A percentile compares a stretch with the other conserved stretches of the same genome.
phyloP scores from a whole-genome alignment of 2,113 vertebrate species.

The Numida meleagris region DNA sequence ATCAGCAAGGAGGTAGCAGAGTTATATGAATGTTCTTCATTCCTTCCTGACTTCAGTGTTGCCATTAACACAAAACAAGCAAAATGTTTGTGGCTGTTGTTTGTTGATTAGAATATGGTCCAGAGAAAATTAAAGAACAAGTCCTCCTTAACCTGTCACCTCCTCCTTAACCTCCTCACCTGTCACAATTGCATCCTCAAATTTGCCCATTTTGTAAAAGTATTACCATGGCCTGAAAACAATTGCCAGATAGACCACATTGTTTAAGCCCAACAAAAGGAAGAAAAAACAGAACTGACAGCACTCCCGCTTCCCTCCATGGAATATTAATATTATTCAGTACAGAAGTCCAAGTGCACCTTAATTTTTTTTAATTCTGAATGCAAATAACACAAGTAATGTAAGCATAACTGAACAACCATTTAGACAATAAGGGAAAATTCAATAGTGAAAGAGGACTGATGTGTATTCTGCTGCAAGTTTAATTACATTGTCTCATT shows the following conservation, averaged over 20 bases:
- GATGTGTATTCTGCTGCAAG: constrained; percentile 46
- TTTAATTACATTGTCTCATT: constrained; percentile 62
- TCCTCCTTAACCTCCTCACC: no score
- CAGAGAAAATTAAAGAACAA: neutral
- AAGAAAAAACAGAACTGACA: neutral
- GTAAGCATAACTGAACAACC: constrained; percentile 28
- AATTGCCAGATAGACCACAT: neutral
- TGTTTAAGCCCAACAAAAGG: neutral
- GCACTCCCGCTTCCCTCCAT: neutral
- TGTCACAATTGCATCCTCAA: no score
- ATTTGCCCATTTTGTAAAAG: neutral
- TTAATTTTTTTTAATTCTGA: constrained; percentile 57
- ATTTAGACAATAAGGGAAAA: constrained; percentile 59
- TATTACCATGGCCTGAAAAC: neutral
- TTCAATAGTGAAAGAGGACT: constrained; percentile 37
- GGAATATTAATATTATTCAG: constrained; percentile 14
- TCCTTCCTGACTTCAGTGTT: neutral
- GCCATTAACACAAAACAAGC: neutral
- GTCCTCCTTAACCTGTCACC: fast-evolving
- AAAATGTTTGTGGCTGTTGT: neutral
- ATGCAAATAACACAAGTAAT: constrained; percentile 58
- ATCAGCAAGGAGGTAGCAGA: neutral
- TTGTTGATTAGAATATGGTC: neutral
- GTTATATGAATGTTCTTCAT: neutral
- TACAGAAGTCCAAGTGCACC: constrained; percentile 13